Base-by-base conservation (phyloP, 2,888 invertebrate genomes). In the Heliconius ismenius region DNA sequence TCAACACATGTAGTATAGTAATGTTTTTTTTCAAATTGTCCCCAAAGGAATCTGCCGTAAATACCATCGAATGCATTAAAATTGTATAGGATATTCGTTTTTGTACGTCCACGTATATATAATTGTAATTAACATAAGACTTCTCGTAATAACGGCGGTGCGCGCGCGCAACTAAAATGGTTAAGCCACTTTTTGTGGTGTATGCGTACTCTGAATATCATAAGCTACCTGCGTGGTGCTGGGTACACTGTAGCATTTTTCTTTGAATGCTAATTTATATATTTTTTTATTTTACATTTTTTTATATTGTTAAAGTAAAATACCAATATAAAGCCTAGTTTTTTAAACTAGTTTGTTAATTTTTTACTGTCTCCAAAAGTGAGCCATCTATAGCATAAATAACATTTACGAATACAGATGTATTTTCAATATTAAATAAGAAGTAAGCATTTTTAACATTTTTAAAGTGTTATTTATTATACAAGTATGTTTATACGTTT, bases 171-270 rank as follows among this genome's bases (percentile, higher is more conserved):
- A 81, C 91, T 85, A 84, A 92, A 91, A 91, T 88, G 92, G 93
- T 81, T 87, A 84, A 86, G 80, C 90, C 81, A 85, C 85, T 92
- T 93, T 93, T 93, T 93, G 90, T 79, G 73, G 73, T 21, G 77
- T 79, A 83, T 84, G 86, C 89, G 91, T 92, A 92, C 92, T 90
- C 89, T 91, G 92, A 92, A 92, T 93, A 91, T 93, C 88, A 91
- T 92, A 92, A 88, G 89, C 87, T 89, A 86, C 87, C 86, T 84
- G 86, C 85, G 86, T 83, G 85, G 81, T 76, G 75, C 80, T 80
- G 18, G 11, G 60, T 83, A 85, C 90, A 92, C 87, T 87, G 85
- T 83, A 39, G 89, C 89, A 92, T 91, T 92, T 91, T 91, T 90
- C 87, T 60, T 62, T 69, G 32, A 9, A n/a, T 15, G 21, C 10